These are phyloP conservation scores for Anoplophora glabripennis DNA, from an alignment of 1,140 invertebrate species.

Conservation along the genomic window DNA sequence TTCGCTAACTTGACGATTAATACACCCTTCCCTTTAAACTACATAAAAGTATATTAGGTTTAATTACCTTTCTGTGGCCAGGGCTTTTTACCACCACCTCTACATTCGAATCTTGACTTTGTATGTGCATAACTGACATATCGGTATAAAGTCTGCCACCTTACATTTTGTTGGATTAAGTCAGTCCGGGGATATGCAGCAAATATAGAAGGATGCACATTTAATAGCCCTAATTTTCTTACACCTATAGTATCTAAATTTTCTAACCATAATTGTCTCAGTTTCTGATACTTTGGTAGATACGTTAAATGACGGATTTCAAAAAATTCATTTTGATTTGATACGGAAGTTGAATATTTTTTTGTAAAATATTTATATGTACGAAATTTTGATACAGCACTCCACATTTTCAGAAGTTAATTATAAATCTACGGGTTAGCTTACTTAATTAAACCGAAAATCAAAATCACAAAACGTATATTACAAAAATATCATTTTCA, in stretches of 20 bases:
- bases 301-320: slow-evolving; percentile 21
- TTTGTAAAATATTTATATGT: slow-evolving; percentile 1
- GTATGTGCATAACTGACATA: slow-evolving; percentile 73
- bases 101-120: slow-evolving; percentile 77
- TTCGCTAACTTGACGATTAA: too few relatives aligned
- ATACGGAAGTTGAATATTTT: slow-evolving; percentile 7
- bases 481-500: too few relatives aligned
- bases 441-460: too few relatives aligned
- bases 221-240: slow-evolving; percentile 78
- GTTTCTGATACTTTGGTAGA: slow-evolving; percentile 55
- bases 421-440: too few relatives aligned
- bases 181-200: slow-evolving; percentile 81
- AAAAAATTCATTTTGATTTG: slow-evolving; percentile 7
- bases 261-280: slow-evolving; percentile 88
- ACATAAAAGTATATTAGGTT: too few relatives aligned
- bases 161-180: slow-evolving; percentile 81
- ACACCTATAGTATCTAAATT: slow-evolving; percentile 78
- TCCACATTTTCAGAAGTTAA: too few relatives aligned
- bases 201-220: slow-evolving; percentile 87
- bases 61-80: slow-evolving; percentile 90
- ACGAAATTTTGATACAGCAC: neutral
- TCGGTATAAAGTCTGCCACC: slow-evolving; percentile 85
- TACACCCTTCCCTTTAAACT: too few relatives aligned
- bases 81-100: slow-evolving; percentile 85
- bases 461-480: too few relatives aligned